A percentile compares a stretch with the other conserved stretches of the same genome.
Conservation (phyloP, 2,797 vertebrate species). For the Gadopsis bispinosus region DNA sequence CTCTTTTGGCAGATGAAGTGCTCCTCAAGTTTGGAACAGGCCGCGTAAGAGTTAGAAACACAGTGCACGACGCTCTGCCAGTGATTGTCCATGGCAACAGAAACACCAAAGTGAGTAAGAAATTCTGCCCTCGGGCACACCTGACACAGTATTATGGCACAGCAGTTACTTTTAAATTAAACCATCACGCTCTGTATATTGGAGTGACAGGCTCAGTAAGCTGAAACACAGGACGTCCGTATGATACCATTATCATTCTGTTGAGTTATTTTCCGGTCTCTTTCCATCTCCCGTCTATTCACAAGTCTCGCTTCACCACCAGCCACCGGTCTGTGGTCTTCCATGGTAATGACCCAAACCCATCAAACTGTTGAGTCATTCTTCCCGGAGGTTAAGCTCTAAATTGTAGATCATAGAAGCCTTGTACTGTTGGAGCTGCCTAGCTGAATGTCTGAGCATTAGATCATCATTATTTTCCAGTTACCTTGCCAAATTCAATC, state of each 20-base stretch:
- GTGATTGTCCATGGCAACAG: slow-evolving; percentile 93
- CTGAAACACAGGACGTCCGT: slow-evolving; percentile 46
- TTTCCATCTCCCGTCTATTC: slow-evolving; percentile 37
- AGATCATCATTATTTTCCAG: slow-evolving; percentile 45
- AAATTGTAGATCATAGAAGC: slow-evolving; percentile 53
- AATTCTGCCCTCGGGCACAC: background rate
- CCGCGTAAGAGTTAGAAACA: slow-evolving; percentile 92
- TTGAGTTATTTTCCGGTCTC: slow-evolving; percentile 25
- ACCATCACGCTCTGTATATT: slow-evolving; percentile 10
- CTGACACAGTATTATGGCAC: background rate
- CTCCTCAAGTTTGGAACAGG: slow-evolving; percentile 94
- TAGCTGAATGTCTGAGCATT: slow-evolving; percentile 14
- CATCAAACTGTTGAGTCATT: slow-evolving; percentile 72
- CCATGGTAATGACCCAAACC: slow-evolving; percentile 66
- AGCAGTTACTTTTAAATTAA: slow-evolving; percentile 29
- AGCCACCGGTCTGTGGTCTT: slow-evolving; percentile 31
- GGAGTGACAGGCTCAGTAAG: slow-evolving; percentile 17
- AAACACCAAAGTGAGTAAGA: slow-evolving; percentile 93
- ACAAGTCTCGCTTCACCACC: slow-evolving; percentile 27
- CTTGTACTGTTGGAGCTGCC: slow-evolving; percentile 22
- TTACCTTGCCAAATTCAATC: slow-evolving; percentile 17
- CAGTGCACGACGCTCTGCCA: slow-evolving; percentile 91
- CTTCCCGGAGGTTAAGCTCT: slow-evolving; percentile 51
- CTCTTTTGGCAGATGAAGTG: slow-evolving; percentile 91
- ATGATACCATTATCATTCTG: slow-evolving; percentile 38